These are phyloP conservation scores for Scaptomyza flava DNA, from an alignment of 2,888 invertebrate species.

Conservation along the genomic window DNA sequence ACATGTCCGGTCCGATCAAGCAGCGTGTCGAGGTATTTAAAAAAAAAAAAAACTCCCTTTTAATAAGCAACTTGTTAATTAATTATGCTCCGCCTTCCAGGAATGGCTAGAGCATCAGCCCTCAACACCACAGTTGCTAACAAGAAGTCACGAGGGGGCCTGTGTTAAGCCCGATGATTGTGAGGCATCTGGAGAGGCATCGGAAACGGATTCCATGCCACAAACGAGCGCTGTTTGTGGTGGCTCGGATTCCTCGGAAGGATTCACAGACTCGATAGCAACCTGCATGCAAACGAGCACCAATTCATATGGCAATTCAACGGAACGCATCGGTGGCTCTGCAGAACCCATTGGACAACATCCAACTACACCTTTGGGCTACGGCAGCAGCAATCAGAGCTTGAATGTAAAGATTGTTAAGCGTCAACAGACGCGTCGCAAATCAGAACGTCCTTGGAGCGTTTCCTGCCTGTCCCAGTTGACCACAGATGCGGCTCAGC, in stretches of 20 bases:
- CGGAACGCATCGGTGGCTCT: conserved; percentile 86
- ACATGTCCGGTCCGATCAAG: conserved; percentile 83
- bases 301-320: conserved; percentile 85
- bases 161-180: conserved; percentile 85
- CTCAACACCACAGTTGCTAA: conserved; percentile 63
- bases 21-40: conserved; percentile 84
- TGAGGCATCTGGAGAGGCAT: conserved; percentile 95
- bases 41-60: background rate
- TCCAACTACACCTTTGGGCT: conserved; percentile 48
- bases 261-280: conserved; percentile 90
- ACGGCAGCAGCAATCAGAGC: conserved; percentile 81
- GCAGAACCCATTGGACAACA: conserved; percentile 85
- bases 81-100: conserved; percentile 41
- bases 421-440: conserved; percentile 82
- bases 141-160: conserved; percentile 45
- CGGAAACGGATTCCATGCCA: conserved; percentile 86
- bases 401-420: conserved; percentile 87
- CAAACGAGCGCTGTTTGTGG: conserved; percentile 82
- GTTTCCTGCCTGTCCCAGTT: conserved; percentile 93
- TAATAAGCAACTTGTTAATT: background rate
- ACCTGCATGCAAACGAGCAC: conserved; percentile 86
- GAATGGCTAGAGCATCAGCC: conserved; percentile 85
- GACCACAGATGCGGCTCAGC: conserved; percentile 84
- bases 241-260: conserved; percentile 91
- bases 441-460: conserved; percentile 91